Base-by-base conservation (phyloP, 2,113 vertebrate genomes). In the Spheniscus mendiculus region DNA sequence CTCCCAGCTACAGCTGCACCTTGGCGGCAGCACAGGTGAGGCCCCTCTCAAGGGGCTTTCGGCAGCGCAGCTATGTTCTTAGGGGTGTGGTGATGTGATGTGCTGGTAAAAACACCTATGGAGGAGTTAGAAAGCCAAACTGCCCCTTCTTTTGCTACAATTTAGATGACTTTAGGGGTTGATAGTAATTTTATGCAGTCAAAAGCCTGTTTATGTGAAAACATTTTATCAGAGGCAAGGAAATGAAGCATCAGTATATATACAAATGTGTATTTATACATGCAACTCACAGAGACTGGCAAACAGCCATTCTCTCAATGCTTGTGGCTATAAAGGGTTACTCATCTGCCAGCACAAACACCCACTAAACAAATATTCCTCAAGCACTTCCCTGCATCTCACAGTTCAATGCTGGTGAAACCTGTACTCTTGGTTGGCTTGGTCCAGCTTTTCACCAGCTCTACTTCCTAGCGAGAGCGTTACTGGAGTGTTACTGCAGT, bases 11-110 rank as follows among this genome's bases (percentile, higher is more conserved):
- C 23, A 13, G 9, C 18, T 9, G 18, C 5, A 40, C 45, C 36
- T 45, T 0, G 0, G 17, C 3, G 1, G 67, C 1, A 1, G 25
- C 1, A 4, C 23, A 66, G 15, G 8, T 5, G n/a, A n/a, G n/a
- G n/a, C n/a, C n/a, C 36, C 56, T 65, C 62, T 12, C 47, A 9
- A 10, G 0, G 2, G 44, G 30, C 47, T 88, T 76, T 50, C 0
- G 2, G 38, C 52, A 47, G 47, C 4, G 5, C 42, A 67, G 22
- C 23, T 34, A 0, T 14, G 5, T 19, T 76, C 20, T 49, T 20
- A 14, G 30, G 36, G 18, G 21, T 11, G 11, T 19, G 17, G 14
- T 30, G 38, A 45, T 40, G 21, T 8, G 3, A 34, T 15, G 10
- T 19, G 32, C 17, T 49, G 8, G 20, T 59, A 53, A 38, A 80